Evolutionary conservation across 2,113 vertebrate genomes (phyloP), one percentile per base, ranked within the genome.

Genomic region (Odobenus rosmarus): DNA sequence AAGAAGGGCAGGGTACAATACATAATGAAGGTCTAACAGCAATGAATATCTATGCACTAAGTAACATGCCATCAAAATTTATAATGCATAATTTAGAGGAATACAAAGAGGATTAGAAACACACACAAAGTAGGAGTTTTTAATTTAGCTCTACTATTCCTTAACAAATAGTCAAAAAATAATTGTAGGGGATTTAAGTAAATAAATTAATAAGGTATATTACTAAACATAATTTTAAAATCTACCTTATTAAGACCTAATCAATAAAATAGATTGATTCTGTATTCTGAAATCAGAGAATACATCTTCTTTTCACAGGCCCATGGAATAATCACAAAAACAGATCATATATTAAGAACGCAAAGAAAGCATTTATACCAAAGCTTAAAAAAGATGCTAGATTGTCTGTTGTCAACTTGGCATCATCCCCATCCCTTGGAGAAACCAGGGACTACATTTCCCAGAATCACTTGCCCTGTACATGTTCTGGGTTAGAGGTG

Each of bases 141-240:
- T 80, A 53, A 80, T 33, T 84, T 93, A 96, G 55, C 10, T 61
- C 11, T 24, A 67, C 49, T 55, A 31, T 85, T 76, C 28, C 33
- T 91, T 55, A 31, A 51, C 24, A 93, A 62, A 90, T 42, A 88
- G 74, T 90, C 12, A 71, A 83, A 85, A 69, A 90, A 53, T 62
- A 95, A 42, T 84, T 46, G 15, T 67, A 84, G 3, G 88, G 31
- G 16, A 83, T 26, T 23, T 88, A 49, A 42, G 26, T 28, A 67
- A 53, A 21, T 71, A 96, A 88, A 67, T 71, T 76, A 82, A 82
- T 86, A 87, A 42, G 23, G 0, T 55, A 59, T n/a, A 95, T 76
- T 76, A 57, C 55, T 95, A 96, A 93, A 49, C 10, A 72, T 79
- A 57, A 33, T 31, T 59, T 89, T 55, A 62, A 94, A 74, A 87